Evolutionary conservation across 2,888 invertebrate genomes (phyloP).

Genomic region (Sinopyrophorus schimmeli): DNA sequence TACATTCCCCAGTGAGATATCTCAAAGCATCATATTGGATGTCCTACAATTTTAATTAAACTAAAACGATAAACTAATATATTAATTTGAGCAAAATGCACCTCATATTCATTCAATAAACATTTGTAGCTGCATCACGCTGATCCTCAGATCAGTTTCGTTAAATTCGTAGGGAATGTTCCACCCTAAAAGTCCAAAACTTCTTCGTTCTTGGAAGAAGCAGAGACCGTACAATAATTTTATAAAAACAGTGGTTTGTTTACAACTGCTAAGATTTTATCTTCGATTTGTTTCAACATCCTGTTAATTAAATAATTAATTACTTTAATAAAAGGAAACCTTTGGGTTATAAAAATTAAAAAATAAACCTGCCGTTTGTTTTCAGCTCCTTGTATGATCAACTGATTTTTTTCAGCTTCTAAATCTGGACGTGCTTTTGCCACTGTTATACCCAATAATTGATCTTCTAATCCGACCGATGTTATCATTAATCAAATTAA

Average conservation of each 20-base stretch:
- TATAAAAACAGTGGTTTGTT: constrained; percentile 76
- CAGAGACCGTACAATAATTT: constrained; percentile 85
- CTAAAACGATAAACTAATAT: not conserved
- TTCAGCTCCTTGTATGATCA: constrained; percentile 86
- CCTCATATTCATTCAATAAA: constrained; percentile 79
- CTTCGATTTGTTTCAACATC: constrained; percentile 84
- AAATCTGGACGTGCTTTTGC: constrained; percentile 90
- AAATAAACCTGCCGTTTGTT: constrained; percentile 62
- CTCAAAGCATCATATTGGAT: constrained; percentile 84
- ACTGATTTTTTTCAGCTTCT: constrained; percentile 85
- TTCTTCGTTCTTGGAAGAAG: constrained; percentile 92
- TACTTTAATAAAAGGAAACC: too few species aligned
- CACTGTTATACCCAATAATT: constrained; percentile 86
- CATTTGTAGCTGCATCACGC: constrained; percentile 85
- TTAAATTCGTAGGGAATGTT: constrained; percentile 96
- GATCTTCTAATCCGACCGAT: constrained; percentile 84
- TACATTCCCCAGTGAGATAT: constrained; percentile 93
- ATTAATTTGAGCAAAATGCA: constrained; percentile 44
- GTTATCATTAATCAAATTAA: constrained; percentile 91
- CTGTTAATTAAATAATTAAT: too few species aligned
- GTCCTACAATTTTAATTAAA: constrained; percentile 55
- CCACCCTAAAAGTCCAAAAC: constrained; percentile 94
- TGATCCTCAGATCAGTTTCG: constrained; percentile 90
- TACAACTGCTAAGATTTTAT: constrained; percentile 83
- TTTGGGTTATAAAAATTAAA: too few species aligned